Evolutionary conservation across 2,888 invertebrate genomes (phyloP).

Genomic region (Apoda limacodes): DNA sequence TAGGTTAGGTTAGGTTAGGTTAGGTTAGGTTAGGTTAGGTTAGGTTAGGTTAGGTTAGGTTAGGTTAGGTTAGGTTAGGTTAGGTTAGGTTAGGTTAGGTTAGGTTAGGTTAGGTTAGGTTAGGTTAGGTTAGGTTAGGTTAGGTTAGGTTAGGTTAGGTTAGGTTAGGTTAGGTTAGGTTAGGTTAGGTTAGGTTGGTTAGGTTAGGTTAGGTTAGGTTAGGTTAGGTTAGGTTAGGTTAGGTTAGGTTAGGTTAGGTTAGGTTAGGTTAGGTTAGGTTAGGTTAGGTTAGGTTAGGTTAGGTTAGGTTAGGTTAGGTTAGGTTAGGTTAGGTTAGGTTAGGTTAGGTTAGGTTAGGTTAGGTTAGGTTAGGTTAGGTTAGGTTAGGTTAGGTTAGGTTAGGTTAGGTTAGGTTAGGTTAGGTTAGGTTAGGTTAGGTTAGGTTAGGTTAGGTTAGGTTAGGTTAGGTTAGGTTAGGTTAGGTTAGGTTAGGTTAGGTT

Average conservation of each 20-base stretch:
- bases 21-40: too few relatives aligned
- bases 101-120: constrained; percentile 20
- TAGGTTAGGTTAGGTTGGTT: too few relatives aligned
- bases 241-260: constrained; percentile 16
- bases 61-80: constrained; percentile 24
- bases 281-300: constrained; percentile 16
- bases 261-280: constrained; percentile 15
- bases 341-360: constrained; percentile 13
- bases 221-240: constrained; percentile 16
- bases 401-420: constrained; percentile 13
- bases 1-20: too few relatives aligned
- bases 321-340: constrained; percentile 15
- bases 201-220: too few relatives aligned
- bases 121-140: constrained; percentile 19
- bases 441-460: constrained; percentile 11
- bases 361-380: constrained; percentile 14
- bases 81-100: constrained; percentile 23
- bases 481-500: constrained; percentile 17
- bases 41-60: too few relatives aligned
- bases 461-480: constrained; percentile 18
- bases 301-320: constrained; percentile 16
- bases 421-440: constrained; percentile 11
- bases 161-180: constrained; percentile 12
- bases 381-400: constrained; percentile 13
- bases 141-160: constrained; percentile 14